Evolutionary conservation across 2,113 vertebrate species (phyloP).

Genomic region (Orientallactaga bullata): DNA sequence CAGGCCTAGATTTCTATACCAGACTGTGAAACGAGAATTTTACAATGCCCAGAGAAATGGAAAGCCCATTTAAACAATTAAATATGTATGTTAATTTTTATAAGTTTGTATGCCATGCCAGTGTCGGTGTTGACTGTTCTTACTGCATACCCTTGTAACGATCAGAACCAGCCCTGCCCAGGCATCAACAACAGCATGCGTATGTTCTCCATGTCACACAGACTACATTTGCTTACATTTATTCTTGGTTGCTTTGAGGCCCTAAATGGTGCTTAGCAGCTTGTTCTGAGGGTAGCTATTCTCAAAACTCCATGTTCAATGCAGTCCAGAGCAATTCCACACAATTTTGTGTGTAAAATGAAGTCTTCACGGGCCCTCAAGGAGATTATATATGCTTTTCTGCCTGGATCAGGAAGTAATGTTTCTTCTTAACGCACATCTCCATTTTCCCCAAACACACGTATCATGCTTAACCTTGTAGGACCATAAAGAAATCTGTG

Average conservation of each 20-base stretch:
- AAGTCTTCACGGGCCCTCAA: conserved; percentile 53
- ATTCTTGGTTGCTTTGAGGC: conserved; percentile 25
- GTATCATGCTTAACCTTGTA: conserved; percentile 67
- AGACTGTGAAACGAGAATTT: neutral
- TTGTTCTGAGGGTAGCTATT: conserved; percentile 38
- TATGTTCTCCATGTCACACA: neutral
- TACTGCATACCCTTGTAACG: neutral
- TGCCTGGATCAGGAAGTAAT: conserved; percentile 63
- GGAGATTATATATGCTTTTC: conserved; percentile 68
- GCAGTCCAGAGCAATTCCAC: conserved; percentile 59
- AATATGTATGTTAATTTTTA: neutral
- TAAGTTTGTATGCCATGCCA: neutral
- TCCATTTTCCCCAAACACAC: conserved; percentile 68
- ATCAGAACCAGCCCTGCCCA: neutral
- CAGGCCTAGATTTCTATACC: neutral
- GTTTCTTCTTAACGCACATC: conserved; percentile 56
- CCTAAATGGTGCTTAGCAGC: neutral
- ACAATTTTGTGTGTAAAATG: conserved; percentile 66
- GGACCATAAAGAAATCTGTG: conserved; percentile 64
- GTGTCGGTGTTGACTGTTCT: neutral
- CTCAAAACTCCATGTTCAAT: conserved; percentile 18
- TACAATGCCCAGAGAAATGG: neutral
- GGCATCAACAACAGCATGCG: neutral
- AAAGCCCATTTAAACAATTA: neutral
- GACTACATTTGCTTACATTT: conserved; percentile 61